These are phyloP conservation scores for Martes flavigula DNA, from an alignment of 2,797 vertebrate genomes.

Conservation along the genomic window DNA sequence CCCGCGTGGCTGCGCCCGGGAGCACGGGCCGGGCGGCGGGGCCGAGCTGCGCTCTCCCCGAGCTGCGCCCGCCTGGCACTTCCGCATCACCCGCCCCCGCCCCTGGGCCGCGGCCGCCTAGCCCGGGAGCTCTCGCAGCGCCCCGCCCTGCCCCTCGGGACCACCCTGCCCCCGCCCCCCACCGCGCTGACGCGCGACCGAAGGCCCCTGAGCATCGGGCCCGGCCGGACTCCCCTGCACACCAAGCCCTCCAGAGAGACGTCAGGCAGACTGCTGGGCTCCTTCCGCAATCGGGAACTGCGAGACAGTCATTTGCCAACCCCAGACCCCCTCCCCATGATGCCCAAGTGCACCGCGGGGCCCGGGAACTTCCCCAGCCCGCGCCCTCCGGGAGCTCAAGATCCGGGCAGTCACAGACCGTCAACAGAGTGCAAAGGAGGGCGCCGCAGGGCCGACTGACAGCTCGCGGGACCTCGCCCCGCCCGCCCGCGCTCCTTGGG, in stretches of 20 bases:
- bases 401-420: not conserved
- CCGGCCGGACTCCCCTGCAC: not conserved
- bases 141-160: conserved; percentile 6
- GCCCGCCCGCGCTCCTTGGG: not conserved
- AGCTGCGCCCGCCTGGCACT: conserved; percentile 56
- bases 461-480: not conserved
- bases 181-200: not conserved
- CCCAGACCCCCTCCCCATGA: too few relatives aligned
- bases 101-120: not conserved
- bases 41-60: conserved; percentile 1
- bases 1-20: conserved; percentile 44
- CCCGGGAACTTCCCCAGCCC: not conserved
- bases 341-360: accelerated
- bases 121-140: not conserved
- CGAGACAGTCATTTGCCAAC: not conserved
- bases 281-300: not conserved
- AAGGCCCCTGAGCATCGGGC: not conserved
- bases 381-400: not conserved
- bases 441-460: accelerated
- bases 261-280: not conserved
- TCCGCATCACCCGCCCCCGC: conserved; percentile 73
- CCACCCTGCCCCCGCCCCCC: not conserved
- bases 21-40: conserved; percentile 2
- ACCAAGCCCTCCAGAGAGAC: not conserved
- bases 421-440: not conserved